phyloP scores from a whole-genome alignment of 2,797 vertebrate species.

The Trichosurus vulpecula region DNA sequence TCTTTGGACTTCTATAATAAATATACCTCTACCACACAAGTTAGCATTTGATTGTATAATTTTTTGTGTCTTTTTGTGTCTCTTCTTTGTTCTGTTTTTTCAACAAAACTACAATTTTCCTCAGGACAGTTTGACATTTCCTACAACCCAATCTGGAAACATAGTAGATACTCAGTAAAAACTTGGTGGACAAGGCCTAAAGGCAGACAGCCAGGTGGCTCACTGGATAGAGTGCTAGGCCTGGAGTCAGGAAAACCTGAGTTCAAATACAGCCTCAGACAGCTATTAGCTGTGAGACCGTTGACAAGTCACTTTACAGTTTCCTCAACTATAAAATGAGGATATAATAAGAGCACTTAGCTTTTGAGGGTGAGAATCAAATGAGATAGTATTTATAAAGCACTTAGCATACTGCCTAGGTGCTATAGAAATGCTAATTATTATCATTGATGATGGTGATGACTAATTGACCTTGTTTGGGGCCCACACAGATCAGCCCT shows the following conservation, averaged over 20 bases:
- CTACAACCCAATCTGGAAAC: constrained; percentile 31
- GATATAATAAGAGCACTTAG: background rate
- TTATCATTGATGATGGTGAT: background rate
- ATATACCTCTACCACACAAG: background rate
- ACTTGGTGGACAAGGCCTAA: background rate
- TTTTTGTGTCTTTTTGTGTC: background rate
- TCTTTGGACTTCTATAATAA: background rate
- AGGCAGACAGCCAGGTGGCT: background rate
- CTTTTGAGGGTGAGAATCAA: background rate
- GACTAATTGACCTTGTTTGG: constrained; percentile 11
- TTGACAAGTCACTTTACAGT: background rate
- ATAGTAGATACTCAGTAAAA: constrained; percentile 30
- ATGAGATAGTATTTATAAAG: background rate
- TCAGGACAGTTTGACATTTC: background rate
- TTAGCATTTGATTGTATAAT: background rate
- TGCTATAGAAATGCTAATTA: background rate
- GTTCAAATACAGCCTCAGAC: background rate
- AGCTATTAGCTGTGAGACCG: background rate
- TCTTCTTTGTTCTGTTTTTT: background rate
- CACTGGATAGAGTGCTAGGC: background rate
- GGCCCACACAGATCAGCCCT: background rate
- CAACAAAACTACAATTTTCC: background rate
- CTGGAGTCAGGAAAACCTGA: background rate
- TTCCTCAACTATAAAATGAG: background rate
- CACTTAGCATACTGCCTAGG: background rate